phyloP scores from a whole-genome alignment of 2,113 vertebrate species.

The Cyanistes caeruleus region DNA sequence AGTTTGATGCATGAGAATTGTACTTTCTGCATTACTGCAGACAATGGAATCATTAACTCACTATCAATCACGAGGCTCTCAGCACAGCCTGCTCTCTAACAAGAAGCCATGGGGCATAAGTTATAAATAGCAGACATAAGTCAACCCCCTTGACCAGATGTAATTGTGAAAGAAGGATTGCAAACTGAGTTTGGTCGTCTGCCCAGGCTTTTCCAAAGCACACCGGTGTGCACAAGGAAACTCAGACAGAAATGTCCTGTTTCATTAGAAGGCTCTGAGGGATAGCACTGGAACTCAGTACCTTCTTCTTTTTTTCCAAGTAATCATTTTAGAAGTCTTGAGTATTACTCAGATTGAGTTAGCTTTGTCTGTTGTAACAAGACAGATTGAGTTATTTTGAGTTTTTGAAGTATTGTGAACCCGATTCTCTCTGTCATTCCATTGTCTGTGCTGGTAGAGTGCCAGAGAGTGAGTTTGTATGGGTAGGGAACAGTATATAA shows the following conservation, averaged over 20 bases:
- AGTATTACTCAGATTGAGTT: not conserved
- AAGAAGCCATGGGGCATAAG: conserved; percentile 21
- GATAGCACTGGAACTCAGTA: not conserved
- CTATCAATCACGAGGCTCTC: not conserved
- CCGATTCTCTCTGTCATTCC: not conserved
- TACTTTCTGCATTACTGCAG: conserved; percentile 44
- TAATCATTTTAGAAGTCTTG: not conserved
- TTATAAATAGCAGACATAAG: conserved; percentile 52
- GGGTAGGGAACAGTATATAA: not conserved
- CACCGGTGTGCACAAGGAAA: not conserved
- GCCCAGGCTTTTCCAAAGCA: not conserved
- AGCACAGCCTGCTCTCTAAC: not conserved
- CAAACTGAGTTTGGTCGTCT: not conserved
- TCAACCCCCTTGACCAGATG: conserved; percentile 13
- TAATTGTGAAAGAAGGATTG: conserved; percentile 11
- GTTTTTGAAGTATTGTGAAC: not conserved
- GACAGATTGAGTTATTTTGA: not conserved
- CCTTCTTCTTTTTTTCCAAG: not conserved
- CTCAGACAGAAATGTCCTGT: not conserved
- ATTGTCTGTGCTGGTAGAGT: not conserved
- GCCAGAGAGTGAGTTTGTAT: not conserved
- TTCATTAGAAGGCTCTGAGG: not conserved
- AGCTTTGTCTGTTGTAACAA: not conserved
- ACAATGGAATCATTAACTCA: conserved; percentile 56
- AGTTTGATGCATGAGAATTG: conserved; percentile 49